These are phyloP conservation scores for Glaucopsyche alexis DNA, from an alignment of 2,888 invertebrate species.

Conservation along the genomic window DNA sequence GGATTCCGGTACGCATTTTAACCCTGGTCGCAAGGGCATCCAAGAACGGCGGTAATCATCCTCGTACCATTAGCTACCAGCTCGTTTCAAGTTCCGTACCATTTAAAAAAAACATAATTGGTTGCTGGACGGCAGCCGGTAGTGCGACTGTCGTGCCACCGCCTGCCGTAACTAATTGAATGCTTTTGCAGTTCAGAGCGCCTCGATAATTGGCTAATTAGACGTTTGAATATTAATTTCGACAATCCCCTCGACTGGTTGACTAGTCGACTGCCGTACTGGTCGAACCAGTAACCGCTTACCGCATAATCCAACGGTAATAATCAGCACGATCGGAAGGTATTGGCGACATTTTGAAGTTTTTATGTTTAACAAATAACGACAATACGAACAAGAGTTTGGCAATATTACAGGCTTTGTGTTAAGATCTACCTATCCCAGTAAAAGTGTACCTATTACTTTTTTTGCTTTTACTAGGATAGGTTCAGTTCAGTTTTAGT, in stretches of 20 bases:
- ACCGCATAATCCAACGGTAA: neutral
- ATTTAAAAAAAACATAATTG: constrained; percentile 6
- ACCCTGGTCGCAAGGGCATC: no score
- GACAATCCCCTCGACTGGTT: constrained; percentile 14
- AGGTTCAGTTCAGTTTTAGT: neutral
- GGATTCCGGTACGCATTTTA: no score
- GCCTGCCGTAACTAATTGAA: constrained; percentile 20
- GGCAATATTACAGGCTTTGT: no score
- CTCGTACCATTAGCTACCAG: no score
- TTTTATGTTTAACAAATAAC: neutral
- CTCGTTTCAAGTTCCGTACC: no score
- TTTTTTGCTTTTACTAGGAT: no score
- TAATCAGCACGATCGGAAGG: neutral
- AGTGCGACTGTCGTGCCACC: constrained; percentile 11
- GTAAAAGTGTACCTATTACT: no score
- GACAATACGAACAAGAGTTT: neutral
- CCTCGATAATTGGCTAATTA: constrained; percentile 29
- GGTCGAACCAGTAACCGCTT: neutral
- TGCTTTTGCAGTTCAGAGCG: constrained; percentile 25
- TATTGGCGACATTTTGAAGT: neutral
- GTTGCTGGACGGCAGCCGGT: constrained; percentile 33
- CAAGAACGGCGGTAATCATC: no score
- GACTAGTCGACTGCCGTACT: constrained; percentile 12
- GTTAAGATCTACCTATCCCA: no score
- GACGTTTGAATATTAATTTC: constrained; percentile 11